phyloP scores from a whole-genome alignment of 1,140 invertebrate genomes.

The Ericerus pela region DNA sequence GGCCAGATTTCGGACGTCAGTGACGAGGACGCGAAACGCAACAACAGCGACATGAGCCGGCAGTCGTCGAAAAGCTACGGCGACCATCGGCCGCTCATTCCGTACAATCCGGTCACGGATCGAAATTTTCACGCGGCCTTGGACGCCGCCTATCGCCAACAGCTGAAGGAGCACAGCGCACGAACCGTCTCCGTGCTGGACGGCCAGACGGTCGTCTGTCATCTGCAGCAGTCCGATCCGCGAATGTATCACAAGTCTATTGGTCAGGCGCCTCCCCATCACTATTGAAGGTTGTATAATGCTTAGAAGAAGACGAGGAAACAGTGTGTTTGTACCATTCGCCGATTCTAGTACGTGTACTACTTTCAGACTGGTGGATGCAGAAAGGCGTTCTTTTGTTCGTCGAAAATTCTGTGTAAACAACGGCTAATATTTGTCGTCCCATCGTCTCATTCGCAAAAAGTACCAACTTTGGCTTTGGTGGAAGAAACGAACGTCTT shows the following conservation, averaged over 20 bases:
- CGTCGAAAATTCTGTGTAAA: background rate
- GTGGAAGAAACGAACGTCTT: no score
- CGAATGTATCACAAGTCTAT: background rate
- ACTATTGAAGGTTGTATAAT: no score
- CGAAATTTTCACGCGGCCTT: conserved; percentile 26
- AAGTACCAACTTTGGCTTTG: no score
- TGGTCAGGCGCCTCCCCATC: background rate
- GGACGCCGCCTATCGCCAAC: conserved; percentile 31
- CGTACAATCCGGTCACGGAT: conserved; percentile 43
- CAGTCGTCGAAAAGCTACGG: conserved; percentile 64
- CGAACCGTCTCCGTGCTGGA: conserved; percentile 58
- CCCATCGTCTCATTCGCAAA: background rate
- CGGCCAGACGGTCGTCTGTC: conserved; percentile 66
- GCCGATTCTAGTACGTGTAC: background rate
- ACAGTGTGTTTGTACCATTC: background rate
- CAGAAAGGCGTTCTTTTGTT: background rate
- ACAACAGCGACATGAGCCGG: conserved; percentile 57
- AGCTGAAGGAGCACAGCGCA: conserved; percentile 41
- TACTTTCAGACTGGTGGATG: background rate
- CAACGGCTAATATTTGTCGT: background rate
- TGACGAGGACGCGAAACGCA: conserved; percentile 58
- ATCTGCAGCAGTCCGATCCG: conserved; percentile 40
- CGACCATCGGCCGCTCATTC: conserved; percentile 59
- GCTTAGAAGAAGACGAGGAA: no score
- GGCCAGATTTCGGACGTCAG: conserved; percentile 56